Conservation (phyloP, 2,888 invertebrate species). For the Agrochola macilenta region DNA sequence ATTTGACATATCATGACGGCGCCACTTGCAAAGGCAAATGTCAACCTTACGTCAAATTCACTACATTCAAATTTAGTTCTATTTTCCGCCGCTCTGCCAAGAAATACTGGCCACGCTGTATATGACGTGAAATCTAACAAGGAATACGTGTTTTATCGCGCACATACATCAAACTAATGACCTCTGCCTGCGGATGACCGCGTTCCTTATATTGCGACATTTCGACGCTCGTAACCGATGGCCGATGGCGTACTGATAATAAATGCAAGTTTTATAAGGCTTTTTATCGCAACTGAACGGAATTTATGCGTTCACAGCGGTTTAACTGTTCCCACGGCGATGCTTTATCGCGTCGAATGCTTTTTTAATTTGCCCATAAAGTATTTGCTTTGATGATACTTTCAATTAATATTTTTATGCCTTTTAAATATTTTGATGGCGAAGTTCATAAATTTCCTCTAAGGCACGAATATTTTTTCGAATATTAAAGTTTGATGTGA, state of each 20-base stretch:
- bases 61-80: constrained; percentile 50
- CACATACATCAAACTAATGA: constrained; percentile 81
- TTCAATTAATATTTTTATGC: constrained; percentile 73
- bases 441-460: constrained; percentile 30
- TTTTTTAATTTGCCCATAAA: constrained; percentile 79
- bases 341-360: constrained; percentile 75
- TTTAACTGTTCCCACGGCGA: constrained; percentile 81
- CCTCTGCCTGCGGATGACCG: constrained; percentile 72
- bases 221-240: constrained; percentile 74
- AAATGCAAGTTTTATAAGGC: constrained; percentile 84
- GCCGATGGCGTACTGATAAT: constrained; percentile 74
- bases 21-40: constrained; percentile 10
- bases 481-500: constrained; percentile 21
- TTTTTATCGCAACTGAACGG: constrained; percentile 78
- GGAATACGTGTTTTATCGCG: constrained; percentile 73
- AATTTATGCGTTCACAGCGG: constrained; percentile 80
- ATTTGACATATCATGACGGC: constrained; percentile 20
- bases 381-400: constrained; percentile 76
- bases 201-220: constrained; percentile 76
- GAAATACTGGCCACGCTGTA: constrained; percentile 42
- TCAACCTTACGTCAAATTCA: constrained; percentile 38
- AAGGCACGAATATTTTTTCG: constrained; percentile 13
- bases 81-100: constrained; percentile 40
- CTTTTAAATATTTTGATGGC: constrained; percentile 59
- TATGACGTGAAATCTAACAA: constrained; percentile 65